Conservation (phyloP, 2,113 vertebrate genomes). For the Mungos mungo region DNA sequence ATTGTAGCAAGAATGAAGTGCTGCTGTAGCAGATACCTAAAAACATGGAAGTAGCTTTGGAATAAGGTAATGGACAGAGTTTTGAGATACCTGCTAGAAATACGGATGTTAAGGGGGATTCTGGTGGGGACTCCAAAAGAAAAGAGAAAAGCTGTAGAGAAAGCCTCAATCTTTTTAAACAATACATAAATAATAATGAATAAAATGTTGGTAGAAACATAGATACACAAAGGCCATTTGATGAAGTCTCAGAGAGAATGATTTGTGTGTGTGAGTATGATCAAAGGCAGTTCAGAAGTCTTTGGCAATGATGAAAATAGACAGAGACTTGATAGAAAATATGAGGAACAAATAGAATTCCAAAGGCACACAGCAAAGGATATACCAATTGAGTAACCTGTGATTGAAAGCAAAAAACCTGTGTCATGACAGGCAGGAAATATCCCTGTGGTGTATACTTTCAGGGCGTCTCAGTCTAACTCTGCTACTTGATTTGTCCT, state of each 20-base stretch:
- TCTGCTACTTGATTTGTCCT: neutral
- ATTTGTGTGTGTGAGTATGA: neutral
- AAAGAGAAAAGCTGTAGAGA: neutral
- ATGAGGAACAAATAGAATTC: neutral
- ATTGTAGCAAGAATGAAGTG: neutral
- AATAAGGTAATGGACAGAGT: neutral
- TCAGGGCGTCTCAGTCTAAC: neutral
- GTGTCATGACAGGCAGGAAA: neutral
- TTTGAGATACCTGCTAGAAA: neutral
- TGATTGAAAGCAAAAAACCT: neutral
- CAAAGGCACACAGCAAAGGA: neutral
- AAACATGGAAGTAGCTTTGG: neutral
- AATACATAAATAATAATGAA: neutral
- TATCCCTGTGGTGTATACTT: neutral
- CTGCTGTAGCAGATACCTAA: neutral
- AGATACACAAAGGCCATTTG: neutral
- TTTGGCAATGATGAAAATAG: neutral
- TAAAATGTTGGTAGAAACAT: neutral
- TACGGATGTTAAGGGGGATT: neutral
- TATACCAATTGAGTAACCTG: neutral
- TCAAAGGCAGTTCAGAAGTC: neutral
- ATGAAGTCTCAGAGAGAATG: neutral
- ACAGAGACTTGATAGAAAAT: neutral
- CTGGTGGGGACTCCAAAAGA: neutral
- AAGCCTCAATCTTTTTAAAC: neutral